These are phyloP conservation scores for Drosophila kokeensis DNA, from an alignment of 2,888 invertebrate genomes.

Conservation along the genomic window DNA sequence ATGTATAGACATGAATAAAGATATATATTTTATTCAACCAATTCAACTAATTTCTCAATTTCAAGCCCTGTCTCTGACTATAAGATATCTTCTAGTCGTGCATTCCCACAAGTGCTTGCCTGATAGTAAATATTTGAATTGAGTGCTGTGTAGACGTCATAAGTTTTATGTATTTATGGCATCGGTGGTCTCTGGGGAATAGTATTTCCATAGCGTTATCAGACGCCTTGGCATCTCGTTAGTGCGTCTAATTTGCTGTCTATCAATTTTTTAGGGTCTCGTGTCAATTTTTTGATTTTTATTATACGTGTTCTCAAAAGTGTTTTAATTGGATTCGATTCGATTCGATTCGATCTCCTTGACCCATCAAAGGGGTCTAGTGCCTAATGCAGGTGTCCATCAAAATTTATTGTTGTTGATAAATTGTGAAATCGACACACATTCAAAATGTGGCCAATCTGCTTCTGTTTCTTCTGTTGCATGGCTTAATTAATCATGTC, in stretches of 20 bases:
- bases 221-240: constrained; percentile 20
- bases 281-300: constrained; percentile 34
- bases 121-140: constrained; percentile 41
- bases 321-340: constrained; percentile 27
- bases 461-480: constrained; percentile 19
- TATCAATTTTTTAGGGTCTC: constrained; percentile 23
- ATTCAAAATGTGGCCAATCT: constrained; percentile 1
- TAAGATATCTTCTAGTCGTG: constrained; percentile 1
- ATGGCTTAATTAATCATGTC: constrained; percentile 48
- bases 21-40: no score
- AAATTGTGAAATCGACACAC: constrained; percentile 22
- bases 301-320: constrained; percentile 5
- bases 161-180: constrained; percentile 20
- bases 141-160: constrained; percentile 10
- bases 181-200: constrained; percentile 3
- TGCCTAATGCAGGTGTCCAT: constrained; percentile 32
- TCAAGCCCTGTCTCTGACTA: neutral
- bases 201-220: constrained; percentile 19
- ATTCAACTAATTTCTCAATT: neutral
- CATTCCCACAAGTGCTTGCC: constrained; percentile 8
- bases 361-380: constrained; percentile 13
- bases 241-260: constrained; percentile 38
- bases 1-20: no score
- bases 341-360: constrained; percentile 30
- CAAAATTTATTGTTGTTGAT: constrained; percentile 6